Conservation (phyloP, 2,113 vertebrate species). For the Sylvia atricapilla region DNA sequence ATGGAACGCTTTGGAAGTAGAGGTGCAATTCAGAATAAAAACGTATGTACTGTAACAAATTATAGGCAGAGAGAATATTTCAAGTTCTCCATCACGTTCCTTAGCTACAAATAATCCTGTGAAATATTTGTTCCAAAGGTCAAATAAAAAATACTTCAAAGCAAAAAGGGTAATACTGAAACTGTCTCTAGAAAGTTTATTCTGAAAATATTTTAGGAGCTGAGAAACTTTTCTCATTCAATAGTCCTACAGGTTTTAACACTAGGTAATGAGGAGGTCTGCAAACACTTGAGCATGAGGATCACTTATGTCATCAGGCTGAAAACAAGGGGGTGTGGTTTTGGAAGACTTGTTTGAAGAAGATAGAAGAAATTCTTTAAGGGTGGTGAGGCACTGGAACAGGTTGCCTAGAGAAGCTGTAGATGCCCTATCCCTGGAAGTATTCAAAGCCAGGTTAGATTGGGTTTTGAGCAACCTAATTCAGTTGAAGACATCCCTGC, state of each 20-base stretch:
- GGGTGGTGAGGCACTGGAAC: neutral
- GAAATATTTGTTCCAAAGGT: slow-evolving; percentile 44
- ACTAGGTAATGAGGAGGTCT: neutral
- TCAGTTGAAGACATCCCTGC: neutral
- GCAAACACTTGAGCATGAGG: neutral
- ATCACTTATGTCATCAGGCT: neutral
- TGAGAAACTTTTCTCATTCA: neutral
- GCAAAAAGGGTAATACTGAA: neutral
- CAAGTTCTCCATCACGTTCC: neutral
- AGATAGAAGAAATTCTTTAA: neutral
- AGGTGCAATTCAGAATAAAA: neutral
- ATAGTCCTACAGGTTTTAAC: neutral
- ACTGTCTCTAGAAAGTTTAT: neutral
- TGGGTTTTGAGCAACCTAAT: neutral
- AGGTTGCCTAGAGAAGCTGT: neutral
- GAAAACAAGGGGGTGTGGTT: neutral
- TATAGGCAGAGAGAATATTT: neutral
- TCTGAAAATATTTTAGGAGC: neutral
- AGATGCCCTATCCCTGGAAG: neutral
- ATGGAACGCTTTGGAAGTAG: neutral
- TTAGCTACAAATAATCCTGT: slow-evolving; percentile 45
- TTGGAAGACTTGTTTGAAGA: neutral
- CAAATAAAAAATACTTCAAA: neutral
- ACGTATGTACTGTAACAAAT: neutral
- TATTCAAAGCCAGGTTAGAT: neutral